Evolutionary conservation across 2,888 invertebrate species (phyloP).

Genomic region (Omphaloscelis lunosa): DNA sequence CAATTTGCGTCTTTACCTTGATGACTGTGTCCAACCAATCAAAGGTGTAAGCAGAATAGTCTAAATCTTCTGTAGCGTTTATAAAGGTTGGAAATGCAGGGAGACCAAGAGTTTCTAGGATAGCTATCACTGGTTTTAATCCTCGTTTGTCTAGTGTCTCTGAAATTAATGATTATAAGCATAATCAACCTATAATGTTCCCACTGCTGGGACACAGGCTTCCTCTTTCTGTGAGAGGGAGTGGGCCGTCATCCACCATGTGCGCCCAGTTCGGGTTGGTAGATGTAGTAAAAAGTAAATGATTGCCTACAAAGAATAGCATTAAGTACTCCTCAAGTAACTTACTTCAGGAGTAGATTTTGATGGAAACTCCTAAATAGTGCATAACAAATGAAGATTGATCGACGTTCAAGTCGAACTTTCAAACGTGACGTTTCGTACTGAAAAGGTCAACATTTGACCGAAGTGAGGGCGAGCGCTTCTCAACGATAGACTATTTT

Average conservation of each 20-base stretch:
- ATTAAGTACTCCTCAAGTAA: neutral
- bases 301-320: neutral
- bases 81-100: slow-evolving; percentile 92
- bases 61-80: slow-evolving; percentile 85
- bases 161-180: slow-evolving; percentile 69
- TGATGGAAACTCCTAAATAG: neutral
- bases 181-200: too few relatives aligned
- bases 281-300: slow-evolving; percentile 59
- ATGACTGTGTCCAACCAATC: slow-evolving; percentile 93
- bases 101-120: slow-evolving; percentile 91
- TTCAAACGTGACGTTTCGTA: slow-evolving; percentile 26
- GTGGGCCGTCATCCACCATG: too few relatives aligned
- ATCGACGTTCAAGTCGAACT: neutral
- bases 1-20: slow-evolving; percentile 91
- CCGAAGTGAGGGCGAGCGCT: neutral
- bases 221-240: too few relatives aligned
- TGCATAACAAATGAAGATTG: slow-evolving; percentile 9
- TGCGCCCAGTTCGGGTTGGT: too few relatives aligned
- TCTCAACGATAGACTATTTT: slow-evolving; percentile 12
- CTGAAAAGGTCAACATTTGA: slow-evolving; percentile 44
- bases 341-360: neutral
- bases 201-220: too few relatives aligned
- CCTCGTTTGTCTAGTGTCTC: slow-evolving; percentile 91
- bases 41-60: slow-evolving; percentile 87
- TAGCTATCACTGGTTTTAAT: slow-evolving; percentile 91